Base-by-base conservation (phyloP, 2,797 vertebrate genomes). In the Pseudochaenichthys georgianus region DNA sequence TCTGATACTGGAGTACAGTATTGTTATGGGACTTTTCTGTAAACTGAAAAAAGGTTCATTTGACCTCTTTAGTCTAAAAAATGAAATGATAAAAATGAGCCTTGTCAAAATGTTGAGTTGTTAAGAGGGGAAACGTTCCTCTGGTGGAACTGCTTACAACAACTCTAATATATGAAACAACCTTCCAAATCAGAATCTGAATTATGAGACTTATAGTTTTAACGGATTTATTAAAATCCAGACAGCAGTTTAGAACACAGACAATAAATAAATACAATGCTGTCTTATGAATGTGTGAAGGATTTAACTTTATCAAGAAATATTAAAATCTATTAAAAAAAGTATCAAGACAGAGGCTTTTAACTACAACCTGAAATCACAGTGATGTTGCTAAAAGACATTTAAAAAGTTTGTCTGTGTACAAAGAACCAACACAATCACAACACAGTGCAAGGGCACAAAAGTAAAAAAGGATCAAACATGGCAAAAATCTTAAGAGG, bases 181-280 rank as follows among this genome's bases (percentile, higher is more conserved):
- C 23, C 16, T 16, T 9, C 38, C 21, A 31, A n/a, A 13, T 19
- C 58, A 23, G 41, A 66, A 42, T 48, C 28, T 31, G 13, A 53
- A 46, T 60, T 19, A 71, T 46, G 13, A 50, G 23, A 28, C 23
- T 28, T 23, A 23, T 38, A 17, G 9, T 55, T 76, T 73, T 13
- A 50, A 77, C 15, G 48, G n/a, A 38, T 91, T 90, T 92, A 92
- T 84, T 90, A 19, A 43, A 82, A 81, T 71, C 61, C 21, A 70
- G 23, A 66, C 15, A 59, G 45, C 19, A 75, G n/a, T 9, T 48
- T 9, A n/a, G 55, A 64, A 71, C 45, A 10, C 17, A 54, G 73
- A 84, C 47, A 83, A 82, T 85, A 83, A 90, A 89, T 87, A 88
- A 72, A 85, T 28, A 83, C 3, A 70, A 68, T 4, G 16, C 53